Percentiles rank a stretch among this genome's conserved stretches.
Evolutionary conservation across 2,797 vertebrate species (phyloP).

Genomic region (Lepus oiostolus): DNA sequence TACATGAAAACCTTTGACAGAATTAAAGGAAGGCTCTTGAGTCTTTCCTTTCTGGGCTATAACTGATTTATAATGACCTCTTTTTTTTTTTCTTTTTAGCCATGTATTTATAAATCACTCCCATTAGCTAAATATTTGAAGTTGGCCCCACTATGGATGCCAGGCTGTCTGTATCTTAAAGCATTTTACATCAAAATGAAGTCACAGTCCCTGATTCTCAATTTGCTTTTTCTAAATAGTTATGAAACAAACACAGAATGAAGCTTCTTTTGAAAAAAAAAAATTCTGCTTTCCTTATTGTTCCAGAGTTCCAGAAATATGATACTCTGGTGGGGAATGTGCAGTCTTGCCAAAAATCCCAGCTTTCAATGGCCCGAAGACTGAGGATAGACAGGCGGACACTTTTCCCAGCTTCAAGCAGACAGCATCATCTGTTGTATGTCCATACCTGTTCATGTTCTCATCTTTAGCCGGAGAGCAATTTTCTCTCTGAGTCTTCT

Average conservation of each 20-base stretch:
- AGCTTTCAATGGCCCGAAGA: neutral
- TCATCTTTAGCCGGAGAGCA: neutral
- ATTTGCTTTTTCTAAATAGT: constrained; percentile 36
- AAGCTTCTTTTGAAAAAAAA: constrained; percentile 55
- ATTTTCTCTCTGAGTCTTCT: neutral
- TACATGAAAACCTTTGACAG: neutral
- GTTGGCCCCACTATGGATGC: neutral
- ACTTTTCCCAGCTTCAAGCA: neutral
- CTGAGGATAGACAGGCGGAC: neutral
- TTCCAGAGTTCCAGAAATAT: constrained; percentile 62
- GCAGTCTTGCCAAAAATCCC: constrained; percentile 39
- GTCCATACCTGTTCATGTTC: neutral
- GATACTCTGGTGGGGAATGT: constrained; percentile 48
- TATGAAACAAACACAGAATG: constrained; percentile 52
- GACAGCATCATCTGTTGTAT: neutral
- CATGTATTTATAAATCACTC: neutral
- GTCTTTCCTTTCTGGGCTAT: neutral
- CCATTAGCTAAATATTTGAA: neutral
- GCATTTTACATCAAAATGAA: constrained; percentile 20
- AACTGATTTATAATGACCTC: neutral
- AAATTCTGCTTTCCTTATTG: neutral
- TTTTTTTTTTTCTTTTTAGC: neutral
- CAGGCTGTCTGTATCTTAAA: neutral
- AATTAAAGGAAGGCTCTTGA: neutral
- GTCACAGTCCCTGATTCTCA: neutral